Evolutionary conservation across 2,888 invertebrate genomes (phyloP), one percentile per base, ranked within the genome.

Genomic region (Apamea sordens): DNA sequence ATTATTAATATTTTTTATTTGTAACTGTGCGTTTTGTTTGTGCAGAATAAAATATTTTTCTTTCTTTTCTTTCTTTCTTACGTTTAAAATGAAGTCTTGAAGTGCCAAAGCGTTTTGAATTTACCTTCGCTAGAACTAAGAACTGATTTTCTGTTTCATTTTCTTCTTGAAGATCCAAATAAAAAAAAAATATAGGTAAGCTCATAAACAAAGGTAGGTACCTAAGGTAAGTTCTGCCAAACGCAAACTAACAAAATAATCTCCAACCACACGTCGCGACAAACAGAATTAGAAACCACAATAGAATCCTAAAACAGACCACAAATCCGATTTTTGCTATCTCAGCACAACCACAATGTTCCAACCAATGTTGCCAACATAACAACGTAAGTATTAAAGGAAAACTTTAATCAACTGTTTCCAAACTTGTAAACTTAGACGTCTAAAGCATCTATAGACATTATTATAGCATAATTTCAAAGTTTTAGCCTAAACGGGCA

Each of bases 381-480:
- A 86, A 88, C 85, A 87, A 84, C 90, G 77, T 65, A 84, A 80
- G 80, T 86, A 88, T 83, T 77, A 81, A 83, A 74, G 70, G 77
- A 83, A 83, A 90, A 92, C 89, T 93, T 92, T 94, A 94, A 94
- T 94, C 94, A 93, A 91, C 93, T 90, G 89, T 89, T 83, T 59
- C 92, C 93, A 93, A 85, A 89, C 85, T 84, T 78, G 80, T 63
- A 71, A 89, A 89, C 82, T 89, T 90, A 85, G 92, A 88, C 91
- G 86, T 76, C 86, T 85, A 86, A 87, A 89, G 72, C 77, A 83
- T 88, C 80, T 82, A 84, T 89, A 88, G 77, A 85, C 79, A 69
- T 89, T 88, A 93, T 92, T 94, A 93, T 94, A 93, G 92, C 93
- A 93, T 94, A 94, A 94, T 94, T 94, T 93, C 92, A 90, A 94